phyloP scores from a whole-genome alignment of 2,888 invertebrate genomes.

The Catocala sponsa region DNA sequence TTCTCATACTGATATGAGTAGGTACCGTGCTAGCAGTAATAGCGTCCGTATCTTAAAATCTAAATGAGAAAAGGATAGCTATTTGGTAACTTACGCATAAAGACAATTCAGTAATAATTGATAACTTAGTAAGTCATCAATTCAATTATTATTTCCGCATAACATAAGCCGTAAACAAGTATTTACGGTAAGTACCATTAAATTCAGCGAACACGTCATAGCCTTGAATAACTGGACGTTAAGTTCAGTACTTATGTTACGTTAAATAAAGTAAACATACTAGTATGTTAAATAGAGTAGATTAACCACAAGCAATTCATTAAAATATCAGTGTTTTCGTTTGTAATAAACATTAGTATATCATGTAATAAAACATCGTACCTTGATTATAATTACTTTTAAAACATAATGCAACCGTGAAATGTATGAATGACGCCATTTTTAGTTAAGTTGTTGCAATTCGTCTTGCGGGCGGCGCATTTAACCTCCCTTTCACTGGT shows the following conservation, averaged over 20 bases:
- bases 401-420: slow-evolving; percentile 77
- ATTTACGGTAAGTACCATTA: background rate
- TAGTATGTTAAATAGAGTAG: background rate
- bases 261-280: background rate
- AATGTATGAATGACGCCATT: slow-evolving; percentile 85
- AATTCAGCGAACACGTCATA: background rate
- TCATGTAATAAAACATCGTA: slow-evolving; percentile 36
- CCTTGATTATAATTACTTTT: slow-evolving; percentile 67
- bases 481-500: slow-evolving; percentile 85
- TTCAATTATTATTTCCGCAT: too few relatives aligned
- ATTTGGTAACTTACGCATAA: too few relatives aligned
- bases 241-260: background rate
- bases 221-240: slow-evolving; percentile 21
- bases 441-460: slow-evolving; percentile 84
- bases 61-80: too few relatives aligned
- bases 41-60: too few relatives aligned
- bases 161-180: too few relatives aligned
- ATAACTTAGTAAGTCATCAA: too few relatives aligned
- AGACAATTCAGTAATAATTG: too few relatives aligned
- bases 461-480: slow-evolving; percentile 74
- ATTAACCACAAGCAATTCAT: background rate
- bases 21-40: too few relatives aligned
- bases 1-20: too few relatives aligned
- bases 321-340: slow-evolving; percentile 10
- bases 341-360: slow-evolving; percentile 43